Base-by-base conservation (phyloP, 1,140 invertebrate genomes). In the Anastrepha ludens region DNA sequence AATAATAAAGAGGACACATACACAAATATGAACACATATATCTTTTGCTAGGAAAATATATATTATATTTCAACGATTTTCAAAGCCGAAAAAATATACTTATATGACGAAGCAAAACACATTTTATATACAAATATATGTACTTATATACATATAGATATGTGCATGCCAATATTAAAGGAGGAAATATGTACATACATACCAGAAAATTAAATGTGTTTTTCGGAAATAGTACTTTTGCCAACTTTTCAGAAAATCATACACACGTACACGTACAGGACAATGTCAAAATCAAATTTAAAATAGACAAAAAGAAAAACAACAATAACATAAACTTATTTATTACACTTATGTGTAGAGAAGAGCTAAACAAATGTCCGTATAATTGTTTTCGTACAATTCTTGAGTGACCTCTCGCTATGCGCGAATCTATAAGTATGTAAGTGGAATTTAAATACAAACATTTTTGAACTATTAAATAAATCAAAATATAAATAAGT, bases 41-140 rank as follows among this genome's bases (percentile, higher is more conserved):
- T 86, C 78, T 88, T 88, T 88, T 88, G 87, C 85, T 88, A 88
- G 85, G 67, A 86, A 88, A 88, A 86, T 70, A 88, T 88, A 74
- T 85, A 88, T 88, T 88, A 88, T 88, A 88, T 88, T 88, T 88
- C 87, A 88, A 86, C 44, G 50, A 74, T 86, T 67, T 86, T 41
- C n/a, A 47, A 65, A 87, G 64, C 47, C 44, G 50, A 86, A 15
- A 86, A 86, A 67, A 4, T 59, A 59, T 59, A 87, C 44, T 41
- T 86, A 87, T 62, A 74, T 13, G 47, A 74, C 70, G 39, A 74
- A 74, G 60, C n/a, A 65, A 29, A 9, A 86, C 47, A 87, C 64
- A 87, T 67, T 47, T 67, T 67, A 13, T 67, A 67, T 67, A 67
- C 47, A 62, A 64, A 64, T 20, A 50, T 86, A 29, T 60, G 29